These are phyloP conservation scores for Enteromius argenteus DNA, from an alignment of 2,797 vertebrate genomes.

Conservation along the genomic window DNA sequence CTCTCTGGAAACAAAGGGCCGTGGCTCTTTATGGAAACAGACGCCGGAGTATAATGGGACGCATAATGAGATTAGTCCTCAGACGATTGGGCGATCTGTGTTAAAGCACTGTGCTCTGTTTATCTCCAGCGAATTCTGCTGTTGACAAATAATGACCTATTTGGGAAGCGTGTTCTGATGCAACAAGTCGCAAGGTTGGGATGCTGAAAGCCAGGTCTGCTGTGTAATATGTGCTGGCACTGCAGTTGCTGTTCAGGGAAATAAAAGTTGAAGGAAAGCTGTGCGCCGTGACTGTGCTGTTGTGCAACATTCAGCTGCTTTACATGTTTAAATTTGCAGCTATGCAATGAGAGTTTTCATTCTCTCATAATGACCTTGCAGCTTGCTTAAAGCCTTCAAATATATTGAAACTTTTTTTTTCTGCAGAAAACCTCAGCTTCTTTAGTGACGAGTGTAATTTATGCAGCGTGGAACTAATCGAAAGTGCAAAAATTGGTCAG, in stretches of 20 bases:
- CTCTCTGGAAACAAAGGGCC: constrained; percentile 66
- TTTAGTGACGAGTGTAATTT: not conserved
- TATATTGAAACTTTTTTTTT: not conserved
- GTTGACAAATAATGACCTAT: constrained; percentile 33
- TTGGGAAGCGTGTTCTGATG: constrained; percentile 1
- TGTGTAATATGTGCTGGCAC: constrained; percentile 20
- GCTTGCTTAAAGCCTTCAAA: constrained; percentile 3
- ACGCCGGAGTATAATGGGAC: constrained; percentile 57
- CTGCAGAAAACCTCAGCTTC: not conserved
- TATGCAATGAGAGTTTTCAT: not conserved
- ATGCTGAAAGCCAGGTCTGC: constrained; percentile 19
- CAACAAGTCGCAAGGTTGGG: constrained; percentile 44
- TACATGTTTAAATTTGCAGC: not conserved
- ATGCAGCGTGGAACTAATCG: not conserved
- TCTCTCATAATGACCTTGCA: not conserved
- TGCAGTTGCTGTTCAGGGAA: constrained; percentile 9
- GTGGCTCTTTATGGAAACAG: constrained; percentile 49
- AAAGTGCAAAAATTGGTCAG: not conserved
- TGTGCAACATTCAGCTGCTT: constrained; percentile 12
- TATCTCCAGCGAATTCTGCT: constrained; percentile 9
- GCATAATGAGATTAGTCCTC: constrained; percentile 69
- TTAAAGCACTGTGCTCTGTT: not conserved
- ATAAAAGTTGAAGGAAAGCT: not conserved
- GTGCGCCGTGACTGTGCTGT: not conserved
- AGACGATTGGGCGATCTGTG: constrained; percentile 54